Percentiles rank a stretch among this genome's conserved stretches.
Evolutionary conservation across 2,113 vertebrate species (phyloP).

Genomic region (Lagopus leucura): DNA sequence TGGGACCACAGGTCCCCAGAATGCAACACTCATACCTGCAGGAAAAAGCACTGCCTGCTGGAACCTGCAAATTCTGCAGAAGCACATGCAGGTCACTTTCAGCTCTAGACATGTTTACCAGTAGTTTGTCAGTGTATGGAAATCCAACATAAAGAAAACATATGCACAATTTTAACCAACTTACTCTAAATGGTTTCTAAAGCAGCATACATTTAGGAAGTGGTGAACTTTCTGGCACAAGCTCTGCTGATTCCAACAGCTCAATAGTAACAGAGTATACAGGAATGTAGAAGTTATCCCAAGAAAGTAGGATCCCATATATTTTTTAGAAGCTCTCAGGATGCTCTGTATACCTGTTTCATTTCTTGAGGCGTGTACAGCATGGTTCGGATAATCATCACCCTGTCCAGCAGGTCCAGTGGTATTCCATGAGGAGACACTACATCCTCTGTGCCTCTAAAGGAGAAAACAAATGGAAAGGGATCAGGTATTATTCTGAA

Average conservation of each 20-base stretch:
- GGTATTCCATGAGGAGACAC: conserved; percentile 96
- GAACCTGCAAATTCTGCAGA: background rate
- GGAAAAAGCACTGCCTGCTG: background rate
- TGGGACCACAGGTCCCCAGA: background rate
- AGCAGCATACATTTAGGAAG: background rate
- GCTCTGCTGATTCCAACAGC: background rate
- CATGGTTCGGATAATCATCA: conserved; percentile 98
- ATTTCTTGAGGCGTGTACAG: conserved; percentile 96
- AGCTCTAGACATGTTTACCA: background rate
- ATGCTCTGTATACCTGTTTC: conserved; percentile 86
- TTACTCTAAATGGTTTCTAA: background rate
- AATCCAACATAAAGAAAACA: background rate
- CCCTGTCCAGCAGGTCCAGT: conserved; percentile 91
- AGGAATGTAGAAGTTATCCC: background rate
- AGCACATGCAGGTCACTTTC: background rate
- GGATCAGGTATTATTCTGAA: background rate
- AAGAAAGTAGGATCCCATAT: background rate
- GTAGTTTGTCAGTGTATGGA: too few relatives aligned
- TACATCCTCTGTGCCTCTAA: conserved; percentile 94
- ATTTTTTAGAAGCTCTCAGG: background rate
- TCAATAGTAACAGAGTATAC: background rate
- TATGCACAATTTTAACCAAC: background rate
- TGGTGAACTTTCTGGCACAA: background rate
- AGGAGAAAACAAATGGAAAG: background rate
- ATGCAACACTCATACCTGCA: background rate